Percentiles rank a stretch among this genome's conserved stretches.
phyloP scores from a whole-genome alignment of 2,797 vertebrate species.

The Cossypha heuglini region DNA sequence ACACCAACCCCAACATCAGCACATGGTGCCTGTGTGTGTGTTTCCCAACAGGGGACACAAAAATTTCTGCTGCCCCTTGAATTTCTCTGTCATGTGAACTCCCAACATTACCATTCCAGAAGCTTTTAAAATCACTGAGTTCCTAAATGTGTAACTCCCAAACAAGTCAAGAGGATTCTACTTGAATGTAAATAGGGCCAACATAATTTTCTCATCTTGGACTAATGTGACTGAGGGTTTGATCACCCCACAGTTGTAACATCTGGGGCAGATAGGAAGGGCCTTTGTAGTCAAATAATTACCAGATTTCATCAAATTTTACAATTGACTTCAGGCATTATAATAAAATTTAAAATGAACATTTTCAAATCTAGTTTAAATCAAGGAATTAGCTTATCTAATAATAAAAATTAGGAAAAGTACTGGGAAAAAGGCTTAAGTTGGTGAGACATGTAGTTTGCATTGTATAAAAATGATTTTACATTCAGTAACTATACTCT shows the following conservation, averaged over 20 bases:
- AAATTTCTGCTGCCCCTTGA: not conserved
- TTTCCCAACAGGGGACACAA: not conserved
- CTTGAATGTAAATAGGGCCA: accelerated
- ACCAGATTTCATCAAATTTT: not conserved
- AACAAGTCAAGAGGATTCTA: not conserved
- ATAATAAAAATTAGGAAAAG: not conserved
- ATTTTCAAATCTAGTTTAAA: not conserved
- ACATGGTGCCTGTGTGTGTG: accelerated
- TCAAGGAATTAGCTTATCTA: not conserved
- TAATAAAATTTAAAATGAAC: not conserved
- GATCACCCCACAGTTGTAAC: not conserved
- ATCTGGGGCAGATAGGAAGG: not conserved
- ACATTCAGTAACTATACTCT: not conserved
- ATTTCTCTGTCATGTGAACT: accelerated
- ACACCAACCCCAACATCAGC: not conserved
- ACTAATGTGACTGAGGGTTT: not conserved
- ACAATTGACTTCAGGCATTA: not conserved
- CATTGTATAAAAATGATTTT: not conserved
- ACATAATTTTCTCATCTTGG: not conserved
- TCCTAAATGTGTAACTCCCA: not conserved
- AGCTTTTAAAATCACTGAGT: not conserved
- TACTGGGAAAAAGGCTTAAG: not conserved
- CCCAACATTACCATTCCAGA: not conserved
- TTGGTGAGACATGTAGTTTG: not conserved
- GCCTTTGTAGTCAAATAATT: not conserved